Evolutionary conservation across 2,797 vertebrate species (phyloP).

Genomic region (Pangasius mekongensis): DNA sequence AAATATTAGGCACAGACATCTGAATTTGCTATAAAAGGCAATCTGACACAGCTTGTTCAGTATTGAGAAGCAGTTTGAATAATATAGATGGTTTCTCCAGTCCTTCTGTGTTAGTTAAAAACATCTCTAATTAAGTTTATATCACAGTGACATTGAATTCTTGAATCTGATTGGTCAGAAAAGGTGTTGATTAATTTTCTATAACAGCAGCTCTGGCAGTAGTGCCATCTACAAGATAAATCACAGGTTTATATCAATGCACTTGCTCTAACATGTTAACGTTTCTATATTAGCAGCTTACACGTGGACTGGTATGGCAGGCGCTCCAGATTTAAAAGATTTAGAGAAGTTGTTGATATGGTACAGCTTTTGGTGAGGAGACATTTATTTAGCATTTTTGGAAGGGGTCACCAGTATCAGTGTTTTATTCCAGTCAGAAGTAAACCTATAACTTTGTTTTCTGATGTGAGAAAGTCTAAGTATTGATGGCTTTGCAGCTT

Average conservation of each 20-base stretch:
- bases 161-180: neutral
- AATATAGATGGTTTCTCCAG: neutral
- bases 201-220: neutral
- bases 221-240: neutral
- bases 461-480: neutral
- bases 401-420: neutral
- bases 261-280: neutral
- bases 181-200: neutral
- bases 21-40: neutral
- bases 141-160: neutral
- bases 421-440: neutral
- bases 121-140: neutral
- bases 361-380: neutral
- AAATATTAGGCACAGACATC: neutral
- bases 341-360: neutral
- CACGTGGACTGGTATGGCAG: neutral
- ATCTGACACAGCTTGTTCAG: constrained; percentile 1
- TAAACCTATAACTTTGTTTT: neutral
- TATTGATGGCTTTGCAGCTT: neutral
- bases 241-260: neutral
- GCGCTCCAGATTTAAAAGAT: neutral
- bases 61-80: neutral
- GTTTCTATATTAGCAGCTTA: neutral
- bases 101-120: neutral
- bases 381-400: neutral